Evolutionary conservation across 2,113 vertebrate genomes (phyloP).

Genomic region (Baryphthengus martii): DNA sequence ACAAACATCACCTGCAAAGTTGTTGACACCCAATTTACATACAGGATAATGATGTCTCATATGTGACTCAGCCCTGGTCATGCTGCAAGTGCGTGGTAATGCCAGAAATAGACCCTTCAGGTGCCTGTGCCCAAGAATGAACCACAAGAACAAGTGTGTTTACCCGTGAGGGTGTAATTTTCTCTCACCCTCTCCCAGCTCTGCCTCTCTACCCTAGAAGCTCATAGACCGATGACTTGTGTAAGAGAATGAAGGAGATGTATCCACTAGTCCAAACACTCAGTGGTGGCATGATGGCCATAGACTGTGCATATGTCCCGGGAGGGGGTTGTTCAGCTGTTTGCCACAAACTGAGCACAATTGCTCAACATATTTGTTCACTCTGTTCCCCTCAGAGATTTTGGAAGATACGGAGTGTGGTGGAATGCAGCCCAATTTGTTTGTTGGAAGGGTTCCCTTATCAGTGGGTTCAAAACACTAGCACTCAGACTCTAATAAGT

Average conservation of each 20-base stretch:
- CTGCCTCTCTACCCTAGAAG: neutral
- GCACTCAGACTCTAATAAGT: neutral
- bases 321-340: neutral
- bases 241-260: neutral
- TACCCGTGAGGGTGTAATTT: neutral
- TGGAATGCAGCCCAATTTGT: slow-evolving; percentile 27
- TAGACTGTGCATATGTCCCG: neutral
- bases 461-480: neutral
- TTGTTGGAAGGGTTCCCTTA: slow-evolving; percentile 21
- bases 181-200: neutral
- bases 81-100: neutral
- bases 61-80: slow-evolving; percentile 36
- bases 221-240: neutral
- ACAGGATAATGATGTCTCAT: neutral
- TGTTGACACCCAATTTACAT: slow-evolving; percentile 24
- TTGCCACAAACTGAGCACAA: slow-evolving; percentile 3
- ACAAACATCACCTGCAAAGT: slow-evolving; percentile 41
- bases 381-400: neutral
- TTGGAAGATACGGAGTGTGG: neutral
- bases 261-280: neutral
- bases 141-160: neutral
- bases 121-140: neutral
- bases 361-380: neutral
- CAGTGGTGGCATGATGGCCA: neutral
- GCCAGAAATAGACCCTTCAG: slow-evolving; percentile 24